These are phyloP conservation scores for Lagria hirta DNA, from an alignment of 2,888 invertebrate species.

Conservation along the genomic window DNA sequence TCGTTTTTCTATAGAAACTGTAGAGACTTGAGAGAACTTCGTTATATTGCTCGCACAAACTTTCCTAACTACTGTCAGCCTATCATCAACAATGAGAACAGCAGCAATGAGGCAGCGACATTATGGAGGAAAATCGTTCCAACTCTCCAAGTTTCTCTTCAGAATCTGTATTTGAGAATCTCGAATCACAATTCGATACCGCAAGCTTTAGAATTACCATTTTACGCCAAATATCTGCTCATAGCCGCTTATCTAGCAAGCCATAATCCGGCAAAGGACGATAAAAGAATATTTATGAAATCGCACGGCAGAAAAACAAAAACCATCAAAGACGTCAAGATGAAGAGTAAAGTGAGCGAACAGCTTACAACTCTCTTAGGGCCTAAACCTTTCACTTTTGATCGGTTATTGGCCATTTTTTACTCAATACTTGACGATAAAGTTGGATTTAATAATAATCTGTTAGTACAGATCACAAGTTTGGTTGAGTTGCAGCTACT, in stretches of 20 bases:
- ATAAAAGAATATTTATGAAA: slow-evolving; percentile 84
- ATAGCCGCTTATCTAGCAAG: slow-evolving; percentile 92
- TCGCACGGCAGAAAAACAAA: slow-evolving; percentile 73
- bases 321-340: slow-evolving; percentile 61
- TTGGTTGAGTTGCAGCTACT: slow-evolving; percentile 82
- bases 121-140: slow-evolving; percentile 82
- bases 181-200: slow-evolving; percentile 51
- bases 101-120: slow-evolving; percentile 64
- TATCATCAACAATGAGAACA: slow-evolving; percentile 66
- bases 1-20: slow-evolving; percentile 84
- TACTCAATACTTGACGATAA: slow-evolving; percentile 78
- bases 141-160: slow-evolving; percentile 71
- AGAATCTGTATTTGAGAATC: slow-evolving; percentile 75
- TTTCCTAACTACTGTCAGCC: slow-evolving; percentile 81
- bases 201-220: slow-evolving; percentile 77
- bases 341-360: slow-evolving; percentile 61
- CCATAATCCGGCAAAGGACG: slow-evolving; percentile 86
- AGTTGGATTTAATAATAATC: slow-evolving; percentile 80
- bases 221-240: slow-evolving; percentile 84
- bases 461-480: slow-evolving; percentile 85
- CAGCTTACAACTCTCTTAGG: slow-evolving; percentile 72
- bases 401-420: slow-evolving; percentile 45
- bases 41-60: slow-evolving; percentile 75
- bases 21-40: slow-evolving; percentile 80
- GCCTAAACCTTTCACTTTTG: slow-evolving; percentile 64